Evolutionary conservation across 1,140 invertebrate genomes (phyloP), one percentile per base, ranked within the genome.

Genomic region (Dysdera silvatica): DNA sequence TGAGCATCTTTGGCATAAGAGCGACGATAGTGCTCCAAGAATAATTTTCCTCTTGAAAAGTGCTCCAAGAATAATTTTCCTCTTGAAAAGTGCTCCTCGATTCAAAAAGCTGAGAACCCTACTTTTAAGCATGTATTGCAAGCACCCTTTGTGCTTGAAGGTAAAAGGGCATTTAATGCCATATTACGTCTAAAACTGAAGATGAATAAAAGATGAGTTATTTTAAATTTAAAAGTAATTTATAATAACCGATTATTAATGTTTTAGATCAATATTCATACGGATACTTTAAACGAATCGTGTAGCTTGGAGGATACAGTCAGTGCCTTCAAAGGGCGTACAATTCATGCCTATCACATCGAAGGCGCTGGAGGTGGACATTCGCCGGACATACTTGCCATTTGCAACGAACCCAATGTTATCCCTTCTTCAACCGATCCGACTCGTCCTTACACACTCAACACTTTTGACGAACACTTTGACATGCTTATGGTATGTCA

Each of bases 401-500:
- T 76, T 1, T 74, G 73, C 63, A 69, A 73, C n/a, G 69, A 71
- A 37, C 54, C 53, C 1, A 70, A 72, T 51, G 71, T 75, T 3
- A 65, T 77, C 3, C 75, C 75, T 4, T 77, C 75, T 0, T 76
- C 74, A 10, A 77, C 75, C 14, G 75, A 76, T 64, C 75, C 75
- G 0, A 77, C 75, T 1, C 66, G 74, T 41, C 75, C 75, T 3
- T 77, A 71, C 65, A 75, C 75, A 0, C 49, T 54, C 3, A 76
- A 76, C 61, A 76, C 75, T 7, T 68, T 76, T 2, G 75, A 76
- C 31, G 75, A 76, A 65, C 74, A 75, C 56, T 65, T 76, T 20
- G 75, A 77, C 59, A 77, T 77, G 75, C 67, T 77, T 33, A 74
- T 77, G 70, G 72, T 76, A 4, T 75, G 74, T 43, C 75, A 77